Conservation (phyloP, 2,888 invertebrate genomes). For the Palloptera scutellata region DNA sequence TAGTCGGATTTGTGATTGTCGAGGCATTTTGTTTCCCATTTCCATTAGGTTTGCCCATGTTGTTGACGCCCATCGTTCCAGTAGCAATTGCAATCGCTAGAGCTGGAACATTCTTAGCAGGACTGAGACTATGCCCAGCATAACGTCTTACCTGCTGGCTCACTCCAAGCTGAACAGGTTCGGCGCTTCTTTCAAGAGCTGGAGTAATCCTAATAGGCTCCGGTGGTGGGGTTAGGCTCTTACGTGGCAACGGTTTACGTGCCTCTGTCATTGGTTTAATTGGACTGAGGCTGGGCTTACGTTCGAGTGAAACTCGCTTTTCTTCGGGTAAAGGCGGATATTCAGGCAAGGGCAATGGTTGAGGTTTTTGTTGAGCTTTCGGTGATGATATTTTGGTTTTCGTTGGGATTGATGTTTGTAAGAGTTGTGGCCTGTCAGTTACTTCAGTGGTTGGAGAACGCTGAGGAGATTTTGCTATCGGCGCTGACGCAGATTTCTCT, state of each 20-base stretch:
- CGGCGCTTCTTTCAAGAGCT: slow-evolving; percentile 58
- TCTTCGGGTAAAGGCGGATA: slow-evolving; percentile 37
- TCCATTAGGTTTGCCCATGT: slow-evolving; percentile 7
- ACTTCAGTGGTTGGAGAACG: slow-evolving; percentile 38
- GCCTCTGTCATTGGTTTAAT: not conserved
- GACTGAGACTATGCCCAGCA: slow-evolving; percentile 48
- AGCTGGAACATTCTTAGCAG: slow-evolving; percentile 52
- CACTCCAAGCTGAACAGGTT: slow-evolving; percentile 53
- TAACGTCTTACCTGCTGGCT: slow-evolving; percentile 55
- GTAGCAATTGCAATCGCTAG: slow-evolving; percentile 56
- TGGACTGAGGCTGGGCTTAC: slow-evolving; percentile 43
- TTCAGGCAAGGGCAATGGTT: slow-evolving; percentile 31
- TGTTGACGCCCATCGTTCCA: slow-evolving; percentile 36
- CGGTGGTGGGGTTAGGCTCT: slow-evolving; percentile 48
- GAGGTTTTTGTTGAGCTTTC: slow-evolving; percentile 32
- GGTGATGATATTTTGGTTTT: slow-evolving; percentile 43
- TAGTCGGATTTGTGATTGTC: slow-evolving; percentile 47
- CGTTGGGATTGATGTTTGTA: slow-evolving; percentile 31
- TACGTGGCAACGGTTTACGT: slow-evolving; percentile 38
- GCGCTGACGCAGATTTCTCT: slow-evolving; percentile 39
- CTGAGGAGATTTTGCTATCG: slow-evolving; percentile 34
- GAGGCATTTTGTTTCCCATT: slow-evolving; percentile 23
- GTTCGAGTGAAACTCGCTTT: slow-evolving; percentile 24
- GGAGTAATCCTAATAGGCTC: slow-evolving; percentile 50
- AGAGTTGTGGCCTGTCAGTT: slow-evolving; percentile 21